A percentile compares a stretch with the other conserved stretches of the same genome.
These are phyloP conservation scores for Phthorimaea operculella DNA, from an alignment of 1,140 invertebrate species.

Conservation along the genomic window DNA sequence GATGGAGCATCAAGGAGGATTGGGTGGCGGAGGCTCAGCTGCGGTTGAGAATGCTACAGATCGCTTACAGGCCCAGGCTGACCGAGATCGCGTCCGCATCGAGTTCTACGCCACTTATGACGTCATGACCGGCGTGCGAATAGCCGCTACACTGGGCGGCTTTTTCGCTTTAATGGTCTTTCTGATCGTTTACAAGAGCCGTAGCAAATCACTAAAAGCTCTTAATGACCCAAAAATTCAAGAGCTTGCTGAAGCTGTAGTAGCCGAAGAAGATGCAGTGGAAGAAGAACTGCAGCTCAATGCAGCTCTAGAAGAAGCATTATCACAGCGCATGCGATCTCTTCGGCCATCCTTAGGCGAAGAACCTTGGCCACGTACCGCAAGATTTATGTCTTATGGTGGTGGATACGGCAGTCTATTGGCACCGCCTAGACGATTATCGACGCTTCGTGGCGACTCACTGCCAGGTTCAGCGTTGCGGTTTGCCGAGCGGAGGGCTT, in stretches of 20 bases:
- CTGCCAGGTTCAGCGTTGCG: conserved; percentile 66
- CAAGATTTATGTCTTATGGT: conserved; percentile 76
- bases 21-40: conserved; percentile 37
- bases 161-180: conserved; percentile 91
- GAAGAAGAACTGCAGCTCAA: conserved; percentile 79
- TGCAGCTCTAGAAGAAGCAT: conserved; percentile 76
- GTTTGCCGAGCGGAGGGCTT: conserved; percentile 64
- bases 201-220: conserved; percentile 77
- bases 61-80: conserved; percentile 31
- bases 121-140: conserved; percentile 89
- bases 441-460: conserved; percentile 66
- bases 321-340: conserved; percentile 65
- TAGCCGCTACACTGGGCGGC: conserved; percentile 87
- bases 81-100: conserved; percentile 73
- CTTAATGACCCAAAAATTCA: conserved; percentile 75
- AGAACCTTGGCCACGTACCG: conserved; percentile 63
- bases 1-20: conserved; percentile 58
- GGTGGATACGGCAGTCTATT: conserved; percentile 77
- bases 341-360: conserved; percentile 55
- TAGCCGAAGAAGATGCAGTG: conserved; percentile 76
- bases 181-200: conserved; percentile 87
- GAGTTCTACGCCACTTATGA: conserved; percentile 92
- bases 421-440: conserved; percentile 71
- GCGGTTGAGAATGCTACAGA: conserved; percentile 46
- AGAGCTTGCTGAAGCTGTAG: conserved; percentile 75